Evolutionary conservation across 2,888 invertebrate genomes (phyloP).

Genomic region (Oxyteleia sp.): DNA sequence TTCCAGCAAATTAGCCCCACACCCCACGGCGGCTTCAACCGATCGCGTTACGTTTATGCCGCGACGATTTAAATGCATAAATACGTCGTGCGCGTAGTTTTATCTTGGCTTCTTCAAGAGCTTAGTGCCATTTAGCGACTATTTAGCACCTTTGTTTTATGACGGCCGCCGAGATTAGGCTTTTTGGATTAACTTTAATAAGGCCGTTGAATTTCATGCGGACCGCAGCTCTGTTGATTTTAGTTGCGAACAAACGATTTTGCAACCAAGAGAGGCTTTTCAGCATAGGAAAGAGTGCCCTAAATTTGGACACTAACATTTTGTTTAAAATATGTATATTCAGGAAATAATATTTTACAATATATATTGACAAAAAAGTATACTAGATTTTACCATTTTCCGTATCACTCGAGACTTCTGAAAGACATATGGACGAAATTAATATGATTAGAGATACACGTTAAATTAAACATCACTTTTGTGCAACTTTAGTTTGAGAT

Average conservation of each 20-base stretch:
- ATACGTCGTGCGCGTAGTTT: constrained; percentile 41
- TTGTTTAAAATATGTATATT: too few species aligned
- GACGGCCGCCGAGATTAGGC: constrained; percentile 23
- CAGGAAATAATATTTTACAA: too few species aligned
- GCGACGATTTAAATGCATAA: constrained; percentile 54
- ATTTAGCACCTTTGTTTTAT: constrained; percentile 54
- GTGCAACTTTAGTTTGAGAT: too few species aligned
- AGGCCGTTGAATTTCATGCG: constrained; percentile 6
- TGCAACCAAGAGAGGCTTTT: background rate
- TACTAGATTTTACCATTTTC: too few species aligned
- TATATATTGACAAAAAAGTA: too few species aligned
- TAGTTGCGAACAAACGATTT: background rate
- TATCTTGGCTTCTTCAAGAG: constrained; percentile 51
- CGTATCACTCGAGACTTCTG: too few species aligned
- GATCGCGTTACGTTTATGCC: constrained; percentile 42
- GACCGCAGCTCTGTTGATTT: background rate
- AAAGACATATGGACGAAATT: too few species aligned
- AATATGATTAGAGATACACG: too few species aligned
- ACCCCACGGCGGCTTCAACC: background rate
- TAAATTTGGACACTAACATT: too few species aligned
- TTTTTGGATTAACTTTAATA: constrained; percentile 47
- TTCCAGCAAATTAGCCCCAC: constrained; percentile 51
- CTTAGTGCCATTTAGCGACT: constrained; percentile 40
- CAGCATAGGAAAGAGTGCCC: too few species aligned
- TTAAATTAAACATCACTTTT: too few species aligned